Base-by-base conservation (phyloP, 2,888 invertebrate species). In the Ennomos erosarius region DNA sequence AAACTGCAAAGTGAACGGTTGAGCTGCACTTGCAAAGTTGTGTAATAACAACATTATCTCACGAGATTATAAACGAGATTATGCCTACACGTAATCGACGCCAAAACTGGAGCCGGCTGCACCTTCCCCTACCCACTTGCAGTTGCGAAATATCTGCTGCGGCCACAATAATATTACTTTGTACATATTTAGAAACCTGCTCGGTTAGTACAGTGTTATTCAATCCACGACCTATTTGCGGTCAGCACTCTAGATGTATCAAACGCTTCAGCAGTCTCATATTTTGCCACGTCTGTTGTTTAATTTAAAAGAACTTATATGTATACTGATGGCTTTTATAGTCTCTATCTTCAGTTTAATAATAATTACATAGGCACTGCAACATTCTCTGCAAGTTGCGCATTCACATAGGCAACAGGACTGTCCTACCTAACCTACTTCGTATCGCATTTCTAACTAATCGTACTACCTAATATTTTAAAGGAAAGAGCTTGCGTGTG, bases 181-280 rank as follows among this genome's bases (percentile, higher is more conserved):
- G 85, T 80, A 85, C 87, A 81, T 88, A 89, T 88, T 88, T 88
- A 90, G 90, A 88, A 90, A 89, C 88, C 82, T 87, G 87, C 78
- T 70, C 79, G 71, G 77, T 83, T 79, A 77, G 74, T 76, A 78
- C 79, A 74, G 75, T 82, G 90, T 86, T 89, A 91, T 91, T 87
- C 79, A 88, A 92, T 90, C 78, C 83, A 77, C 85, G 90, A 85
- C 91, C 92, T 84, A 89, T 88, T 91, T 92, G 91, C 78, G 92
- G 91, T 90, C 79, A 82, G 70, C 69, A 73, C 77, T 75, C 73
- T 78, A 79, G 74, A 74, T 75, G 67, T 73, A 72, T 72, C 75
- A 74, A 74, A 74, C 72, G 68, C 74, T 71, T 68, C 67, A 64
- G 52, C 53, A 46, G 57, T 70, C 50, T 62, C 67, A 56, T 62